Conservation (phyloP, 2,797 vertebrate genomes). For the Squalus acanthias region DNA sequence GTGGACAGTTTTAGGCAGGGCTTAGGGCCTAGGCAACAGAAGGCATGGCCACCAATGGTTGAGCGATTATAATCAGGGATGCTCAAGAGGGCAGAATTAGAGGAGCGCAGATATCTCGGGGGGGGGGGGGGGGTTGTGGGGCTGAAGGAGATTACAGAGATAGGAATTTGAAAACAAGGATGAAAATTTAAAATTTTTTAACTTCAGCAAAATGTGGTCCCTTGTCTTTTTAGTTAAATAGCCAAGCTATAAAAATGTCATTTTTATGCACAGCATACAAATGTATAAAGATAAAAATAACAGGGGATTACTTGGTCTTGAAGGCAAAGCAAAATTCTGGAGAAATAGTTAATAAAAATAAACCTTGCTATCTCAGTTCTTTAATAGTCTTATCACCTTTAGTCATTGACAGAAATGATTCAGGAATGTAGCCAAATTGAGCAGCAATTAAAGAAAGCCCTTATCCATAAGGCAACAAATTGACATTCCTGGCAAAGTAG, state of each 20-base stretch:
- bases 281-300: background rate
- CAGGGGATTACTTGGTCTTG: background rate
- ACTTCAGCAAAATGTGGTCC: too few relatives aligned
- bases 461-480: background rate
- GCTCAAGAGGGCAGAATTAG: too few relatives aligned
- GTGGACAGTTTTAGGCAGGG: too few relatives aligned
- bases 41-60: too few relatives aligned
- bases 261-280: background rate
- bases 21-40: too few relatives aligned
- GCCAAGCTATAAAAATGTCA: background rate
- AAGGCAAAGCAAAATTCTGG: background rate
- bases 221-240: background rate
- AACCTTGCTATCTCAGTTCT: background rate
- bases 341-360: background rate
- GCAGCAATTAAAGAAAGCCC: background rate
- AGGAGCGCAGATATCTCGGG: too few relatives aligned
- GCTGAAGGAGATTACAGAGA: too few relatives aligned
- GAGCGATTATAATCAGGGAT: too few relatives aligned
- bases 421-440: background rate
- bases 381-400: background rate
- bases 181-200: too few relatives aligned
- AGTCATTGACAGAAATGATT: background rate
- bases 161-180: too few relatives aligned
- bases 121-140: too few relatives aligned
- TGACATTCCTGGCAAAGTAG: background rate